Base-by-base conservation (phyloP, 2,888 invertebrate species). In the Lucinisca nassula region DNA sequence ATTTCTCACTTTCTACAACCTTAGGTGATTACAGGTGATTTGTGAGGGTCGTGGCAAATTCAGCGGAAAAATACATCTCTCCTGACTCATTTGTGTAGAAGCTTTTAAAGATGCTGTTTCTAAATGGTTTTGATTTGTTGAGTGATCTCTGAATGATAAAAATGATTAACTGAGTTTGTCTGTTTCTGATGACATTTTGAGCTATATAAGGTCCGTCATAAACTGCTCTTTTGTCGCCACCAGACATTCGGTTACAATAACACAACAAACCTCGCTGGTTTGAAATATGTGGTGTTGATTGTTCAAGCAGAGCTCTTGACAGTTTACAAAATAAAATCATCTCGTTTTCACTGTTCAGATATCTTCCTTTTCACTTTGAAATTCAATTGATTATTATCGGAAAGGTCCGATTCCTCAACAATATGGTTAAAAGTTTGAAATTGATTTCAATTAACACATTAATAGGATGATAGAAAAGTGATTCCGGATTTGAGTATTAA, bases 1-100 rank as follows among this genome's bases (percentile, higher is more conserved):
- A 83, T 83, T 79, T 72, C 78, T 83, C 79, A 79, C 78, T 78
- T 83, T 83, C 40, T 55, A 58, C 30, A 73, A 55, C 40, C n/a
- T 35, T 6, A 70, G 21, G 58, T 74, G 49, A 45, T 74, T 49
- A 74, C 49, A 74, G 74, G 67, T 67, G 67, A 67, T 67, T 67
- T 67, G 67, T 67, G 67, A 67, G 35, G 6, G 67, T 67, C 67
- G 21, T 14, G 67, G 67, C 67, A 67, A 67, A 67, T 67, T 67
- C 35, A 67, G 67, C 67, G 67, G 67, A 67, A 67, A 67, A 67
- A 67, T 67, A 67, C 67, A 67, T 67, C 67, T 32, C 67, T 67
- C 21, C 32, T 12, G 30, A 30, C 35, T 67, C 67, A 67, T 67
- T 67, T 67, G 35, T 35, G 30, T 67, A 67, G 67, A 67, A 35